A percentile compares a stretch with the other conserved stretches of the same genome.
Evolutionary conservation across 1,140 invertebrate species (phyloP).

Genomic region (Cepaea nemoralis): DNA sequence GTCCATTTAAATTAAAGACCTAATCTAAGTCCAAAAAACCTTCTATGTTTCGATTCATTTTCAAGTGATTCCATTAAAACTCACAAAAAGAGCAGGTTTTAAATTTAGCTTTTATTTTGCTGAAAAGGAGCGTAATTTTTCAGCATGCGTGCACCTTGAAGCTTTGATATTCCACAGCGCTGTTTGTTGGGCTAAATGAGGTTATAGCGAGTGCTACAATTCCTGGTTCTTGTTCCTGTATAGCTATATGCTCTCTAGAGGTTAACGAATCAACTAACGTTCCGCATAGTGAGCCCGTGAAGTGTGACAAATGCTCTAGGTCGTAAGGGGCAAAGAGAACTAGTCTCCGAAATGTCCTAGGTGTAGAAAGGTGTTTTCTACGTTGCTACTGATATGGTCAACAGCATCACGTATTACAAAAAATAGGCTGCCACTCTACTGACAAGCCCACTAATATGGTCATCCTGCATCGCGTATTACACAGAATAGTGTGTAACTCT

Average conservation of each 20-base stretch:
- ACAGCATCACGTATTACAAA: too few species aligned
- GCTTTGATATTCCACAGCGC: neutral
- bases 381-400: too few species aligned
- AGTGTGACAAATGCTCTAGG: too few species aligned
- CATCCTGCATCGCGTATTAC: too few species aligned
- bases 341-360: too few species aligned
- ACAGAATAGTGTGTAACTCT: too few species aligned
- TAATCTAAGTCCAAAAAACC: neutral
- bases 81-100: neutral
- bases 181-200: neutral
- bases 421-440: too few species aligned
- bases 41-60: neutral
- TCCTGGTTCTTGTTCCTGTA: neutral
- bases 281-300: too few species aligned
- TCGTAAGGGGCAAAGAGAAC: too few species aligned
- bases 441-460: too few species aligned
- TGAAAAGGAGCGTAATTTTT: neutral
- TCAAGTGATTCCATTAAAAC: constrained; percentile 9
- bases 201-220: neutral
- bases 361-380: too few species aligned
- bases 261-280: neutral
- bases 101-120: neutral
- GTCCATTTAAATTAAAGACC: constrained; percentile 1
- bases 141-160: neutral
- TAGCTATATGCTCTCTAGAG: neutral